Evolutionary conservation across 2,888 invertebrate species (phyloP).

Genomic region (Spisula subtruncata): DNA sequence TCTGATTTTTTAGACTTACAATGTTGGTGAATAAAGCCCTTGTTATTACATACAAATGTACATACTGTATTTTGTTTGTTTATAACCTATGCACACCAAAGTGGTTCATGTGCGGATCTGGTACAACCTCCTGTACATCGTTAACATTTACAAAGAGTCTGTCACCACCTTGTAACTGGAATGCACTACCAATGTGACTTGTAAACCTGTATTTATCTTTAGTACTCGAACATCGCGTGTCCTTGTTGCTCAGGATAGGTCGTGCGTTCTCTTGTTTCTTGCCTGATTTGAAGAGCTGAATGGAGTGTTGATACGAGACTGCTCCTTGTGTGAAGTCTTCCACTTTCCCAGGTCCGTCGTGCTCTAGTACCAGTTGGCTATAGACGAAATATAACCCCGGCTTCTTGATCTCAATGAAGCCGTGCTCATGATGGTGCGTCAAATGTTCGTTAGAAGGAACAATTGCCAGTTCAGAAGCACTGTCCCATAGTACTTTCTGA

Average conservation of each 20-base stretch:
- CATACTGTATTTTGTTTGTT: neutral
- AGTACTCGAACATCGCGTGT: constrained; percentile 11
- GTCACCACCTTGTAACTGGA: constrained; percentile 47
- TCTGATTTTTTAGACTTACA: no score
- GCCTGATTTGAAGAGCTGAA: neutral
- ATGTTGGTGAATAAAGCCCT: no score
- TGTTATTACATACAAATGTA: no score
- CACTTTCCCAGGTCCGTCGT: neutral
- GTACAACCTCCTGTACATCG: constrained; percentile 23
- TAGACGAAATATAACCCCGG: constrained; percentile 39
- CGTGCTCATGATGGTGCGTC: constrained; percentile 30
- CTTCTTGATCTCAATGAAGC: constrained; percentile 43
- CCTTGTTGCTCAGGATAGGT: neutral
- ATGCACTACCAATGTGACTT: constrained; percentile 42
- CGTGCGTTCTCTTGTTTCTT: no score
- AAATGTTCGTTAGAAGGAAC: neutral
- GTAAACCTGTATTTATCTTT: constrained; percentile 25
- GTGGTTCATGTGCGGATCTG: constrained; percentile 52
- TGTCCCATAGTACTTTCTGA: constrained; percentile 31
- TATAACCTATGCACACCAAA: constrained; percentile 57
- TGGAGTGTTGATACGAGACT: constrained; percentile 12
- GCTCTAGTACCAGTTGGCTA: constrained; percentile 33
- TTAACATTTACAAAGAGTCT: constrained; percentile 44
- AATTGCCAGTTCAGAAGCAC: constrained; percentile 10
- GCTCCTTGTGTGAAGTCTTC: neutral